Base-by-base conservation (phyloP, 23 tunicate species). In the Pegea sp. region DNA sequence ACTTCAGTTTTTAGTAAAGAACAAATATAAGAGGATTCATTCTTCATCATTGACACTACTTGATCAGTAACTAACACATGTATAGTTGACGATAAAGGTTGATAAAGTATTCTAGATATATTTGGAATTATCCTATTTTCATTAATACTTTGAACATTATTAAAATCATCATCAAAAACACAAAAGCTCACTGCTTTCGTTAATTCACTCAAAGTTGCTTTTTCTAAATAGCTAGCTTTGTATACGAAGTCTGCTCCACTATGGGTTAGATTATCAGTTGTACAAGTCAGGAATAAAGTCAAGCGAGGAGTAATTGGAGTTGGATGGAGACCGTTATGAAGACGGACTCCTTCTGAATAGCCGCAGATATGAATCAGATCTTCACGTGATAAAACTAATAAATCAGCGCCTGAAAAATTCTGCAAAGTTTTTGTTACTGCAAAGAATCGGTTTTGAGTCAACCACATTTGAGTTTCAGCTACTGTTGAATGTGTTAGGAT, bases 31-130 rank as follows among this genome's bases (percentile, higher is more conserved):
- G 77, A 70, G 16, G 90, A 72, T 44, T 89, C 98, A 31, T 73
- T 75, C 33, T 71, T 71, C 69, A 89, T 69, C 29, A 64, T 67
- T 3, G 75, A 53, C 27, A 89, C 90, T 58, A 89, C 79, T 31
- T 89, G 90, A 58, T 89, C 90, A 8, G 90, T 89, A 8, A 89
- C 98, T 20, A 89, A 51, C 16, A 89, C 98, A 52, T 89, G 78
- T 24, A 89, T 77, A 30, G 60, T 67, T n/a, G 77, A 64, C 21
- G 55, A 43, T 13, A 57, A 59, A n/a, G 93, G 93, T 48, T 80
- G 93, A 34, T 80, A 80, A 22, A 80, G 42, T 53, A 75, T 75
- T 20, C 72, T 54, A 0, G 68, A 49, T 11, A 71, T 65, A 3
- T 57, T 51, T 16, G 62, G 56, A n/a, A n/a, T n/a, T n/a, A n/a